These are phyloP conservation scores for Habropoda laboriosa DNA, from an alignment of 1,140 invertebrate genomes.

Conservation along the genomic window DNA sequence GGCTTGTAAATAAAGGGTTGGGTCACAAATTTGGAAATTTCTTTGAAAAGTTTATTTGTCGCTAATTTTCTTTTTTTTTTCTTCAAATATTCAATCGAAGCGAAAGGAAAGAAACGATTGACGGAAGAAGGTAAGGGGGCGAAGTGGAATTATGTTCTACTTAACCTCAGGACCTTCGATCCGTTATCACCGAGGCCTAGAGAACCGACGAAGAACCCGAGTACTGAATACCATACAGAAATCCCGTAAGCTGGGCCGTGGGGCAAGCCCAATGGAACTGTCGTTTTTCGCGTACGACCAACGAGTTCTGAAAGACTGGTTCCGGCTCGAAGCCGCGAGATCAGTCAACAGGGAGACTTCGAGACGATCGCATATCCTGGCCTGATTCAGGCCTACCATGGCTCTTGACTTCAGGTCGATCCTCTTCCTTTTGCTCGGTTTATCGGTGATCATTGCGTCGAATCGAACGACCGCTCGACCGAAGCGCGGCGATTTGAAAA, in stretches of 20 bases:
- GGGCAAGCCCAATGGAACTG: constrained; percentile 59
- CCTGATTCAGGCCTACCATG: constrained; percentile 52
- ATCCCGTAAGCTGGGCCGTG: constrained; percentile 57
- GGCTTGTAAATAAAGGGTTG: too few species aligned
- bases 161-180: constrained; percentile 26
- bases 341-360: constrained; percentile 69
- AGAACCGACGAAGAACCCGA: not conserved
- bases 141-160: not conserved
- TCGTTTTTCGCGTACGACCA: constrained; percentile 43
- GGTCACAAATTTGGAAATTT: too few species aligned
- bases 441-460: constrained; percentile 5
- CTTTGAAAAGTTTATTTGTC: too few species aligned
- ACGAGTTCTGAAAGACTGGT: constrained; percentile 51
- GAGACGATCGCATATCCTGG: constrained; percentile 54
- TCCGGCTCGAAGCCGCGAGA: constrained; percentile 37
- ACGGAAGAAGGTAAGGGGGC: too few species aligned
- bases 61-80: too few species aligned
- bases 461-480: constrained; percentile 17
- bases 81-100: too few species aligned
- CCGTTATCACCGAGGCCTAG: not conserved
- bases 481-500: constrained; percentile 17
- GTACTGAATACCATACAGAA: constrained; percentile 41
- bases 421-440: constrained; percentile 32
- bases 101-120: too few species aligned
- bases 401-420: constrained; percentile 40